A percentile compares a stretch with the other conserved stretches of the same genome.
Evolutionary conservation across 2,888 invertebrate genomes (phyloP).

Genomic region (Chalcosyrphus nemorum): DNA sequence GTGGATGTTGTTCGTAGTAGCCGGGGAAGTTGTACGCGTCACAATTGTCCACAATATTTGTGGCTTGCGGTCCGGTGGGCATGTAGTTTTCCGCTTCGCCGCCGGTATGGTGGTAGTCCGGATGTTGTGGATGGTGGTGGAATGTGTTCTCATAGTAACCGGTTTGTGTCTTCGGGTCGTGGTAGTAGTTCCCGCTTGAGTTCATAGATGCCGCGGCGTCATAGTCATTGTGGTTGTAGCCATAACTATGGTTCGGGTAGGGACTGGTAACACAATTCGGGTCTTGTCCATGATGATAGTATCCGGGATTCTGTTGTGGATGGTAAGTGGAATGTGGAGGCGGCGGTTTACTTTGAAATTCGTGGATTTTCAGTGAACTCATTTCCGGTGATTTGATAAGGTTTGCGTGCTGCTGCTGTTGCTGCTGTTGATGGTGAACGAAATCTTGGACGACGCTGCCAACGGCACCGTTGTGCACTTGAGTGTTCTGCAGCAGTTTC

Average conservation of each 20-base stretch:
- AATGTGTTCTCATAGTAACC: constrained; percentile 79
- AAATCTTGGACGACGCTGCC: constrained; percentile 41
- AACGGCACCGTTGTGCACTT: constrained; percentile 49
- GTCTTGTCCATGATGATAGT: constrained; percentile 79
- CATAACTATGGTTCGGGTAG: constrained; percentile 76
- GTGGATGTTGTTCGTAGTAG: constrained; percentile 76
- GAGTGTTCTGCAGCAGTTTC: constrained; percentile 72
- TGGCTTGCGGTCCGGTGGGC: constrained; percentile 47
- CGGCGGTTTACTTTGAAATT: constrained; percentile 75
- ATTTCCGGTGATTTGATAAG: constrained; percentile 73
- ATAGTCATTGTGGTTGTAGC: constrained; percentile 75
- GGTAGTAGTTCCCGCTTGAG: constrained; percentile 78
- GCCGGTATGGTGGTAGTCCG: constrained; percentile 52
- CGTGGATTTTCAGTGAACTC: constrained; percentile 75
- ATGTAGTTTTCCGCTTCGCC: constrained; percentile 60
- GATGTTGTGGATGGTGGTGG: constrained; percentile 73
- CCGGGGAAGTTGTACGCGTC: constrained; percentile 78
- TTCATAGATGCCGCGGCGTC: constrained; percentile 78
- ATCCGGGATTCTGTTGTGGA: constrained; percentile 78
- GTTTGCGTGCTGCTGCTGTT: constrained; percentile 74
- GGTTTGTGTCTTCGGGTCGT: constrained; percentile 79
- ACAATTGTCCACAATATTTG: constrained; percentile 78
- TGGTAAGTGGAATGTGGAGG: constrained; percentile 76
- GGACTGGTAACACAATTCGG: constrained; percentile 74
- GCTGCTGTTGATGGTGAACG: constrained; percentile 72